Conservation (phyloP, 2,797 vertebrate genomes). For the Pseudotriccus pelzelni region DNA sequence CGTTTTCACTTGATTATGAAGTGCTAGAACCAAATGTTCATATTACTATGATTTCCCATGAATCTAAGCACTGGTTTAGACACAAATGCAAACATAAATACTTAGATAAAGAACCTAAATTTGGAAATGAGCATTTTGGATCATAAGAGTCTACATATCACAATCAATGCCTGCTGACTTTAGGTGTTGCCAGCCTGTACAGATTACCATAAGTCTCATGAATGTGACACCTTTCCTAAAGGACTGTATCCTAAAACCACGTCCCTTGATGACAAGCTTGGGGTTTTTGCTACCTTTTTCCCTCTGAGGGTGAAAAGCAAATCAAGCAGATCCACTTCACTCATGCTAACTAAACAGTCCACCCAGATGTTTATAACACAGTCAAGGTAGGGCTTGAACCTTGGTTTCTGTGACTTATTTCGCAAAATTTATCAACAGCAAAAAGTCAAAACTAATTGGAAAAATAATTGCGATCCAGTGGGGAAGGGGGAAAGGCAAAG, state of each 20-base stretch:
- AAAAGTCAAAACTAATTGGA: neutral
- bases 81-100: neutral
- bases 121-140: neutral
- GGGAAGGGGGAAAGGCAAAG: fast-evolving
- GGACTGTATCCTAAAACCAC: neutral
- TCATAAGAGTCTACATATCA: neutral
- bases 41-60: neutral
- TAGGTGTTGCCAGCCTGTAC: neutral
- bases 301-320: neutral
- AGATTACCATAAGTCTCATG: neutral
- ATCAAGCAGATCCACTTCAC: neutral
- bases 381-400: neutral
- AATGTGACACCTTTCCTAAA: neutral
- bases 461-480: neutral
- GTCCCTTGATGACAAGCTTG: neutral
- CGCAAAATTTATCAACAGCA: neutral
- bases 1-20: neutral
- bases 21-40: neutral
- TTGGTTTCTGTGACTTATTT: neutral
- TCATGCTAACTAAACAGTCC: neutral
- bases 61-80: neutral
- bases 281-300: neutral
- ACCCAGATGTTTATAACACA: neutral
- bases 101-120: neutral
- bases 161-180: neutral